Evolutionary conservation across 2,113 vertebrate species (phyloP).

Genomic region (Pyxicephalus adspersus): DNA sequence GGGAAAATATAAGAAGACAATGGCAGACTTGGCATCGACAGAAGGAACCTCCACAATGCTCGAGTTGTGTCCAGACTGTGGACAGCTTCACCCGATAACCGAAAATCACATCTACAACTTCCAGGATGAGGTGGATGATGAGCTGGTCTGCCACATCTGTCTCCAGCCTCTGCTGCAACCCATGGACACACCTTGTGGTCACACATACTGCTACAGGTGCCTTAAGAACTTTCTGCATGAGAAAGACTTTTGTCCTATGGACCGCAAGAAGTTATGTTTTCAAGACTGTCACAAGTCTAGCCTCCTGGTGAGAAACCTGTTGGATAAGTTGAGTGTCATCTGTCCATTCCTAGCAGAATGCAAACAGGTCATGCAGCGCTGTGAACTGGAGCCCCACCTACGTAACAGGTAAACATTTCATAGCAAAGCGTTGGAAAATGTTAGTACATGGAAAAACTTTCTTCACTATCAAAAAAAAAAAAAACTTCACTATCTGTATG

Average conservation of each 20-base stretch:
- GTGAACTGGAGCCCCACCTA: constrained; percentile 88
- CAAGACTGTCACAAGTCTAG: constrained; percentile 86
- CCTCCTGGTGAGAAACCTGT: constrained; percentile 85
- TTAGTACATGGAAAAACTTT: too few species aligned
- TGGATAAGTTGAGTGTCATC: constrained; percentile 84
- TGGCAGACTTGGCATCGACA: constrained; percentile 67
- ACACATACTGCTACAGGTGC: constrained; percentile 88
- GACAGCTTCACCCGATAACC: constrained; percentile 78
- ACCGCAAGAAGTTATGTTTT: constrained; percentile 82
- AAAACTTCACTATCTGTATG: too few species aligned
- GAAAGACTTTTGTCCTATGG: constrained; percentile 88
- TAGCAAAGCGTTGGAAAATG: too few species aligned
- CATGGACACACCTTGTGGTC: constrained; percentile 91
- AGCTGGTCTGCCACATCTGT: constrained; percentile 90
- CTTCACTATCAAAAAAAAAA: too few species aligned
- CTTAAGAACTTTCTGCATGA: constrained; percentile 89
- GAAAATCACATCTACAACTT: constrained; percentile 91
- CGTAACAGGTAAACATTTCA: constrained; percentile 81
- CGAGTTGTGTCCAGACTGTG: constrained; percentile 84
- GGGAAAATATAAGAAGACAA: constrained; percentile 36
- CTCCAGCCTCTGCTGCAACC: constrained; percentile 87
- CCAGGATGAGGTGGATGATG: constrained; percentile 89
- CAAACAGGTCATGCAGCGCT: constrained; percentile 84
- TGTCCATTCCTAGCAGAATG: constrained; percentile 83
- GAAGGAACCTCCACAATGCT: constrained; percentile 21